phyloP scores from a whole-genome alignment of 2,113 vertebrate genomes.

The Apodemus speciosus region DNA sequence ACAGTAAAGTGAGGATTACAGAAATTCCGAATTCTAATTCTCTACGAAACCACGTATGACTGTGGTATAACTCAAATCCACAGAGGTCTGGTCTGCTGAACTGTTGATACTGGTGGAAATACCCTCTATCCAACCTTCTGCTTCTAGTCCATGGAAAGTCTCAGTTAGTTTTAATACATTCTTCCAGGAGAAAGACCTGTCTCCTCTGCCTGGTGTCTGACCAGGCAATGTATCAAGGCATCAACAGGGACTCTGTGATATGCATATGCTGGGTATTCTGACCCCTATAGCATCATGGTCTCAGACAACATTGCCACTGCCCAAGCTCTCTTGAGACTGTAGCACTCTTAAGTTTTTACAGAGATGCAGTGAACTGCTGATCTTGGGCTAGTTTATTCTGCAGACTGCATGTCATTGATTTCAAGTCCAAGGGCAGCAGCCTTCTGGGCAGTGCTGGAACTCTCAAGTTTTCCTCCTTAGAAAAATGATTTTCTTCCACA shows the following conservation, averaged over 20 bases:
- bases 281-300: not conserved
- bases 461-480: not conserved
- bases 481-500: too few species aligned
- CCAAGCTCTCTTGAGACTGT: not conserved
- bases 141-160: too few species aligned
- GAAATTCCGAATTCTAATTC: not conserved
- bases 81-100: not conserved
- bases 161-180: too few species aligned
- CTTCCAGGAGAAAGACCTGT: not conserved
- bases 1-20: not conserved
- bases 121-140: not conserved
- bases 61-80: not conserved
- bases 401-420: too few species aligned
- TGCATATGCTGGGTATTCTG: not conserved
- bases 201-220: not conserved
- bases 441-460: not conserved
- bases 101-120: not conserved
- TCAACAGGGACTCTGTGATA: not conserved
- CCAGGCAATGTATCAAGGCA: not conserved
- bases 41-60: not conserved
- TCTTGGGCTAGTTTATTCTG: not conserved
- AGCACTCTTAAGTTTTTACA: not conserved
- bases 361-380: not conserved
- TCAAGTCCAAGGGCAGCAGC: not conserved
- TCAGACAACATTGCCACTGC: not conserved